Conservation (phyloP, 2,888 invertebrate genomes). For the Boloria euphrosyne region DNA sequence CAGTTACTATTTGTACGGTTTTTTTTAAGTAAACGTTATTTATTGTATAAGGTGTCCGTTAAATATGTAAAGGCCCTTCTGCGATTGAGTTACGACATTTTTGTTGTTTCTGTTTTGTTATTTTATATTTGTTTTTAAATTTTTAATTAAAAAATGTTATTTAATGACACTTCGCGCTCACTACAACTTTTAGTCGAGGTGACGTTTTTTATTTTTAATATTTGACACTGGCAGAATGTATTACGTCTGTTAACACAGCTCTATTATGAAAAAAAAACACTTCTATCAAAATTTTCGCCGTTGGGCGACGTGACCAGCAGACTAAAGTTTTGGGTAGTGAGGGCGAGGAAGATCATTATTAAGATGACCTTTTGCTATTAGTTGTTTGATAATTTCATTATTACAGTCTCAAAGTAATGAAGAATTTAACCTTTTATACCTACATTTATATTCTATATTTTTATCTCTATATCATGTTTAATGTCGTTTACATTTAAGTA, state of each 20-base stretch:
- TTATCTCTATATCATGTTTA: not conserved
- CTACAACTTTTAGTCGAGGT: no score
- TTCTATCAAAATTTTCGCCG: no score
- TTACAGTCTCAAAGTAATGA: not conserved
- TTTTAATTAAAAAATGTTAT: no score
- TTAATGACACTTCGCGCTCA: no score
- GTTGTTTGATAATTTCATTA: not conserved
- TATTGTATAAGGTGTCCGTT: constrained; percentile 16
- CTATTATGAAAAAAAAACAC: no score
- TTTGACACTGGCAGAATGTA: no score
- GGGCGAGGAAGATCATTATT: constrained; percentile 1
- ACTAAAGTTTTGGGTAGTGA: no score
- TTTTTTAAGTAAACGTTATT: constrained; percentile 20
- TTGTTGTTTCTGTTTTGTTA: not conserved
- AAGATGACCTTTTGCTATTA: not conserved
- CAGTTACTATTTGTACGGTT: constrained; percentile 18
- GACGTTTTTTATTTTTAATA: no score
- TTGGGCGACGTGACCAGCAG: no score
- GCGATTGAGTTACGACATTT: not conserved
- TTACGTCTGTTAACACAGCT: no score
- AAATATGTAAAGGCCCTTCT: not conserved
- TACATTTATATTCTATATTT: constrained; percentile 7
- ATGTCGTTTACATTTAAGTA: not conserved
- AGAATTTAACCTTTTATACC: constrained; percentile 16
- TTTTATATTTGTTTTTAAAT: not conserved